Percentiles rank a stretch among this genome's conserved stretches.
Conservation (phyloP, 2,888 invertebrate species). For the Exephanes ischioxanthus region DNA sequence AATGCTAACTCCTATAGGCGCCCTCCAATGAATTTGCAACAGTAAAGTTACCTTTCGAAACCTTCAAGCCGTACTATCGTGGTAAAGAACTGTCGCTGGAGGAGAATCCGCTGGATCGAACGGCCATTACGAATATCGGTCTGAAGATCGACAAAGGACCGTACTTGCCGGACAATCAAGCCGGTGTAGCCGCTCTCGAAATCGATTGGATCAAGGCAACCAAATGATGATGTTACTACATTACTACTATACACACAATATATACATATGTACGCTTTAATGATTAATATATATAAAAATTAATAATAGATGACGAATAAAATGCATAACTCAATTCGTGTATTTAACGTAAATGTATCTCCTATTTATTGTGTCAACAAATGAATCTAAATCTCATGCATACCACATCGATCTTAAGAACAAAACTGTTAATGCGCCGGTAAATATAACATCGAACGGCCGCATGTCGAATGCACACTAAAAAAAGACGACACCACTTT, state of each 20-base stretch:
- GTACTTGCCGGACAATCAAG: conserved; percentile 84
- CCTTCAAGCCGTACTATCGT: conserved; percentile 84
- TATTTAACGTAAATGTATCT: background rate
- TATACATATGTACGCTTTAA: background rate
- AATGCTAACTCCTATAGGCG: conserved; percentile 75
- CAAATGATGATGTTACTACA: conserved; percentile 69
- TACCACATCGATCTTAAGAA: no score
- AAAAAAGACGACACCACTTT: no score
- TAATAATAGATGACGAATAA: background rate
- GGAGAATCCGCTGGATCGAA: conserved; percentile 82
- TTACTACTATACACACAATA: background rate
- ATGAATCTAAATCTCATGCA: no score
- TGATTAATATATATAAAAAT: background rate
- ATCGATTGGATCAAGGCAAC: conserved; percentile 84
- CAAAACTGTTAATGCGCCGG: no score
- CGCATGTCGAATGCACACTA: no score
- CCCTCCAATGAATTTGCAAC: conserved; percentile 77
- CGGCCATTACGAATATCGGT: conserved; percentile 83
- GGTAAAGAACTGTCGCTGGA: conserved; percentile 80
- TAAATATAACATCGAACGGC: no score
- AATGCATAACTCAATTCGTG: background rate
- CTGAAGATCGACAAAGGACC: conserved; percentile 85
- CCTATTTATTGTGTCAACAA: background rate
- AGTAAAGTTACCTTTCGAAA: conserved; percentile 80
- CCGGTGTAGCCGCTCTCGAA: conserved; percentile 85